phyloP scores from a whole-genome alignment of 2,113 vertebrate species.

The Labeo rohita region DNA sequence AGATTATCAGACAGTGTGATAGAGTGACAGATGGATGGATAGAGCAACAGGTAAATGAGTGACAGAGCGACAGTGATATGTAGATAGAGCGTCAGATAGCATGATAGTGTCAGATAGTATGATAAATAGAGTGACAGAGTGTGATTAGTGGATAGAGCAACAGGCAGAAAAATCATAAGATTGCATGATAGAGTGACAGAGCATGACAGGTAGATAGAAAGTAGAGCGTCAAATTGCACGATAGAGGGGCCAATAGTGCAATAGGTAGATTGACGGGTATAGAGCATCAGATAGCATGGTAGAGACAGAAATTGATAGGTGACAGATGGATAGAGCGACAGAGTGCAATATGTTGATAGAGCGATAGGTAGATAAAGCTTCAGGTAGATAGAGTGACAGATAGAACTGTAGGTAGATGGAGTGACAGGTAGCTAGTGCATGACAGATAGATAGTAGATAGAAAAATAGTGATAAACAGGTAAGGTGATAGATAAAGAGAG shows the following conservation, averaged over 20 bases:
- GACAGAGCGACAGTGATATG: background rate
- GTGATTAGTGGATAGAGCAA: background rate
- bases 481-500: background rate
- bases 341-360: background rate
- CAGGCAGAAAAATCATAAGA: too few relatives aligned
- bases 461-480: background rate
- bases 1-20: background rate
- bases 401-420: background rate
- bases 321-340: background rate
- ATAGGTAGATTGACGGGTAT: background rate
- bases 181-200: background rate
- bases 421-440: background rate
- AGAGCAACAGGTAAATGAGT: background rate
- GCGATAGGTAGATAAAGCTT: background rate
- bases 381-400: background rate
- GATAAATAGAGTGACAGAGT: background rate
- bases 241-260: too few relatives aligned
- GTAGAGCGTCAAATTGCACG: background rate
- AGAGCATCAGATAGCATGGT: background rate
- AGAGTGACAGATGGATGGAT: background rate
- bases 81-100: background rate
- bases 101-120: too few relatives aligned
- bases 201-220: background rate
- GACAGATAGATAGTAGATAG: background rate
- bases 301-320: background rate